Evolutionary conservation across 2,113 vertebrate species (phyloP), one percentile per base, ranked within the genome.

Genomic region (Chaetura pelagica): DNA sequence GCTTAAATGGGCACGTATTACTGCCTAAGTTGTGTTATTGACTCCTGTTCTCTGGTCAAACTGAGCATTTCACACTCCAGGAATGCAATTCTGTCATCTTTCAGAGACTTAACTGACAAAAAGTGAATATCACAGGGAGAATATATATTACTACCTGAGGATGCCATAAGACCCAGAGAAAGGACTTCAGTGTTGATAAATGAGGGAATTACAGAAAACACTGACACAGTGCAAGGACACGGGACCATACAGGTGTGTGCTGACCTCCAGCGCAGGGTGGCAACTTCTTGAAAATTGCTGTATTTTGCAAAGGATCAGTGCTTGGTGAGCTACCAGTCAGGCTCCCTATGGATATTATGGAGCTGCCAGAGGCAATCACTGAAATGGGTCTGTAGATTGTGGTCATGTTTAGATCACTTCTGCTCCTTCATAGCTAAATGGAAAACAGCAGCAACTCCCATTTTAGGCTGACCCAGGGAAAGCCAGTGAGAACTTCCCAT

Each of bases 1-100:
- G 3, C 10, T 84, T 64, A 30, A 58, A 35, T 0, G 0, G 51
- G 15, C 4, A 1, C 11, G 6, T 42, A n/a, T 34, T 46, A 63
- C 75, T 11, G 26, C 18, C 74, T 51, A 80, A 67, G 34, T 9
- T 67, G 62, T 52, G 18, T 35, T 69, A 40, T 12, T 77, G 32
- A n/a, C 48, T 72, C 26, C 59, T 30, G 21, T 49, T 69, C n/a
- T 42, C 49, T 74, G 79, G 29, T 40, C 57, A 77, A 26, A 67
- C 42, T 3, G 46, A 84, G 80, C 40, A 27, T 80, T 80, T 84
- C 63, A 42, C 32, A 55, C 67, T 90, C 24, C 34, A 52, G 87
- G 48, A 84, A 87, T 12, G 12, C 16, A 63, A 74, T 30, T 74
- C 58, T 67, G n/a, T 42, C 57, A 76, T 61, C 73, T 66, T 90